Conservation (phyloP, 2,888 invertebrate species). For the Brachyopa scutellaris region DNA sequence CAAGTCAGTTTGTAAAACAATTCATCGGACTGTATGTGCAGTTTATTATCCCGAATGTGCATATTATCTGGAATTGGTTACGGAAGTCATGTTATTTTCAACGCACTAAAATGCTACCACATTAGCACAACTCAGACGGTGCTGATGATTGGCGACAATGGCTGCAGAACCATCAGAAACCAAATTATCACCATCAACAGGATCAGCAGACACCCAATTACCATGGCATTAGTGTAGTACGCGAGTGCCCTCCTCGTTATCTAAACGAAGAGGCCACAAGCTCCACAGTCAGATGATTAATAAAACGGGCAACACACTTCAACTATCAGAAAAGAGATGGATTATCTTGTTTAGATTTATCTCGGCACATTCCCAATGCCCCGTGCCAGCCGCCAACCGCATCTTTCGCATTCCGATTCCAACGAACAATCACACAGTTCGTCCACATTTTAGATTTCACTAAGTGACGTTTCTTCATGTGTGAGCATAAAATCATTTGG, state of each 20-base stretch:
- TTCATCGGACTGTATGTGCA: slow-evolving; percentile 34
- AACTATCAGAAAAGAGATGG: slow-evolving; percentile 61
- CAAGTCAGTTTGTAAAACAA: slow-evolving; percentile 49
- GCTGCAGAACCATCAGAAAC: slow-evolving; percentile 35
- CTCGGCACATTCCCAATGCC: slow-evolving; percentile 58
- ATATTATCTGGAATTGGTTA: slow-evolving; percentile 43
- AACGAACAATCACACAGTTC: slow-evolving; percentile 39
- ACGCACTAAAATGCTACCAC: slow-evolving; percentile 42
- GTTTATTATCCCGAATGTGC: slow-evolving; percentile 34
- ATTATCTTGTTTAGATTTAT: slow-evolving; percentile 72
- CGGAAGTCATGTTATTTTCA: slow-evolving; percentile 57
- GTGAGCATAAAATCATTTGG: slow-evolving; percentile 67
- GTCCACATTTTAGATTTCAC: slow-evolving; percentile 60
- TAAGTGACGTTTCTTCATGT: slow-evolving; percentile 67
- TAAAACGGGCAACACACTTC: slow-evolving; percentile 65
- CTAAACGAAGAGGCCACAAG: slow-evolving; percentile 14
- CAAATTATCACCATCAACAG: slow-evolving; percentile 47
- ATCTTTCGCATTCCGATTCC: slow-evolving; percentile 64
- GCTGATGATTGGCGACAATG: slow-evolving; percentile 47
- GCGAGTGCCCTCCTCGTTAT: not conserved
- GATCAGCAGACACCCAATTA: slow-evolving; percentile 66
- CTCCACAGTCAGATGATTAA: slow-evolving; percentile 45
- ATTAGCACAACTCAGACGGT: slow-evolving; percentile 11
- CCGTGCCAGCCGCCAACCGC: slow-evolving; percentile 41
- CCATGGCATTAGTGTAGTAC: slow-evolving; percentile 34